Conservation (phyloP, 2,888 invertebrate species). For the Spialia ferax region DNA sequence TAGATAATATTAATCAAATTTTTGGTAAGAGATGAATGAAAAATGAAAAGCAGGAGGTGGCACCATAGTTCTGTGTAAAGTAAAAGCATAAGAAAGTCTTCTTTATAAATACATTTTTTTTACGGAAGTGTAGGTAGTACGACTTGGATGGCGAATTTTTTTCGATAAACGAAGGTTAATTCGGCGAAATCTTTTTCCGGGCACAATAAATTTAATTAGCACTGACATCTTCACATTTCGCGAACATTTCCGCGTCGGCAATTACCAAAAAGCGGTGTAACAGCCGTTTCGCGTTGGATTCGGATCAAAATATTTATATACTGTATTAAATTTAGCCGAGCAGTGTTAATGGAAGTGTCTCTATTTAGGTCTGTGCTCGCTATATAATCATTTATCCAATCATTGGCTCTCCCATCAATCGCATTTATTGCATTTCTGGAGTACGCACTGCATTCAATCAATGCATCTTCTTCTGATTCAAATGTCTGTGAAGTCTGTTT, state of each 20-base stretch:
- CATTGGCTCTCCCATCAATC: conserved; percentile 41
- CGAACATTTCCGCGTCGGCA: conserved; percentile 14
- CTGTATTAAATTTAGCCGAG: background rate
- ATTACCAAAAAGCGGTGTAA: conserved; percentile 19
- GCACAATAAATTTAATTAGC: background rate
- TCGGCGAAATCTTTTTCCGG: background rate
- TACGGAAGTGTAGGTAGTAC: background rate
- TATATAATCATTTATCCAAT: conserved; percentile 40
- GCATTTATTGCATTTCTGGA: conserved; percentile 45
- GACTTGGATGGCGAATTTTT: background rate
- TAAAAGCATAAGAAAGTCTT: no score
- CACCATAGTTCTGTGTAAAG: no score
- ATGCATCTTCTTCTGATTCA: background rate
- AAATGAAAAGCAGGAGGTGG: no score
- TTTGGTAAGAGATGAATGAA: no score
- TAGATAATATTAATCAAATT: no score
- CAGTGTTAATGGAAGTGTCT: background rate
- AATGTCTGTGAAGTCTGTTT: background rate
- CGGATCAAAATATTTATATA: conserved; percentile 34
- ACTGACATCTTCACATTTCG: background rate
- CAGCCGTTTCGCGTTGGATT: conserved; percentile 21
- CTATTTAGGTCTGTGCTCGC: background rate
- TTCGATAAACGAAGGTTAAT: background rate
- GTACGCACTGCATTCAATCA: conserved; percentile 38
- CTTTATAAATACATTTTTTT: no score